Evolutionary conservation across 2,797 vertebrate genomes (phyloP).

Genomic region (Antennarius maculatus): DNA sequence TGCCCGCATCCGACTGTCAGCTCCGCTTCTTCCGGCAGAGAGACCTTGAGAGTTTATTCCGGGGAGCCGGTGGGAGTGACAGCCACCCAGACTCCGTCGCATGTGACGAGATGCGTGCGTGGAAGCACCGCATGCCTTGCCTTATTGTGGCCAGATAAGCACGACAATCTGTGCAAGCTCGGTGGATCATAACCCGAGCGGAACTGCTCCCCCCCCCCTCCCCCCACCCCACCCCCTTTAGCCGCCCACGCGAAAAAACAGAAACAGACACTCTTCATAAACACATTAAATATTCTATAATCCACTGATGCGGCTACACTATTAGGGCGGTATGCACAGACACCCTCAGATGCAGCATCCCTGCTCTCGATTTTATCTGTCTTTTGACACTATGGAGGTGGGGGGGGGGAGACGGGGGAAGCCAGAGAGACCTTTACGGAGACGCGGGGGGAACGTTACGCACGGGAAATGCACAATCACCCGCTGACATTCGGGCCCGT

Average conservation of each 20-base stretch:
- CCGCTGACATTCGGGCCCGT: constrained; percentile 46
- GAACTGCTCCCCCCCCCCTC: constrained; percentile 24
- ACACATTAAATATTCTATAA: constrained; percentile 61
- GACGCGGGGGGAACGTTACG: constrained; percentile 31
- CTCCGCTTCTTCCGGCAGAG: constrained; percentile 64
- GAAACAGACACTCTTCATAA: constrained; percentile 43
- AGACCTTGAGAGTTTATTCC: constrained; percentile 59
- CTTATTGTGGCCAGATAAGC: constrained; percentile 54
- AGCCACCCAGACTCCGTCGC: constrained; percentile 40
- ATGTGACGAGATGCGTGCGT: constrained; percentile 57
- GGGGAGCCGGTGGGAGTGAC: constrained; percentile 40
- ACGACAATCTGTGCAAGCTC: constrained; percentile 59
- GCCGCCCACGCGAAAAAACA: constrained; percentile 57
- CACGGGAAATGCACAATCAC: constrained; percentile 40
- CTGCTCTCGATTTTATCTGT: constrained; percentile 64
- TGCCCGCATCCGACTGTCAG: constrained; percentile 71
- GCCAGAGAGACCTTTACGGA: constrained; percentile 53
- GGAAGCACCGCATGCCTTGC: constrained; percentile 36
- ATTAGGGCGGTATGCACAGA: constrained; percentile 42
- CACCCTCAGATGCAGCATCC: constrained; percentile 37
- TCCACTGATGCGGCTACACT: constrained; percentile 53
- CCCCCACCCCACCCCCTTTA: constrained; percentile 11
- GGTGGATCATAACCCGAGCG: constrained; percentile 45
- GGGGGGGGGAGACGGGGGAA: constrained; percentile 34
- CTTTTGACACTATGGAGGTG: constrained; percentile 44